phyloP scores from a whole-genome alignment of 2,113 vertebrate genomes.

The Vulpes vulpes region DNA sequence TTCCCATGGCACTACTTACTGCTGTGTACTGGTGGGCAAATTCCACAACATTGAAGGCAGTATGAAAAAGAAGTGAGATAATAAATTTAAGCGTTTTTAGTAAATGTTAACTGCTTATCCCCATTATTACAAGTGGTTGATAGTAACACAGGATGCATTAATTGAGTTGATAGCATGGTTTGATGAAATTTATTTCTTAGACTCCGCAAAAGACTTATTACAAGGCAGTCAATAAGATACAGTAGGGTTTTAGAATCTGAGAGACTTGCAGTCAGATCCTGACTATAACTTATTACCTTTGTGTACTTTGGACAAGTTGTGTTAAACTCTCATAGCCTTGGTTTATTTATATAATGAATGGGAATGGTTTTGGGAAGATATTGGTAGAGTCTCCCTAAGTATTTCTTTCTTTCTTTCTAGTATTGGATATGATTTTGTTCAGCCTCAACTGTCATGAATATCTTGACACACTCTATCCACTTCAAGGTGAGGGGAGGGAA shows the following conservation, averaged over 20 bases:
- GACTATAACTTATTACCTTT: not conserved
- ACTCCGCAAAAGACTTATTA: not conserved
- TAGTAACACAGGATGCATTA: not conserved
- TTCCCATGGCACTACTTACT: not conserved
- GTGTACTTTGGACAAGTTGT: not conserved
- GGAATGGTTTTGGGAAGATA: not conserved
- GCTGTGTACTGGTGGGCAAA: not conserved
- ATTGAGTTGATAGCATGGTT: not conserved
- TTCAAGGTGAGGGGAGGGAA: not conserved
- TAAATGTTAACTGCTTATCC: not conserved
- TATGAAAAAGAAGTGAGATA: constrained; percentile 37
- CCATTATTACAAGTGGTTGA: not conserved
- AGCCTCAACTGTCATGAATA: not conserved
- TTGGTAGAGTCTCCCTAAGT: not conserved
- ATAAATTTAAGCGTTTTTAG: not conserved
- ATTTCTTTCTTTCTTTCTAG: not conserved
- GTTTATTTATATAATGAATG: constrained; percentile 37
- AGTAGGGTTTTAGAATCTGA: not conserved
- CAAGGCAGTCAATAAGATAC: not conserved
- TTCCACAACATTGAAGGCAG: not conserved
- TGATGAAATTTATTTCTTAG: constrained; percentile 22
- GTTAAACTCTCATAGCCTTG: not conserved
- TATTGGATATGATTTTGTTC: not conserved
- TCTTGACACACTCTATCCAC: not conserved
- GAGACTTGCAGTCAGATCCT: not conserved